Conservation (phyloP, 2,113 vertebrate species). For the Strix aluco region DNA sequence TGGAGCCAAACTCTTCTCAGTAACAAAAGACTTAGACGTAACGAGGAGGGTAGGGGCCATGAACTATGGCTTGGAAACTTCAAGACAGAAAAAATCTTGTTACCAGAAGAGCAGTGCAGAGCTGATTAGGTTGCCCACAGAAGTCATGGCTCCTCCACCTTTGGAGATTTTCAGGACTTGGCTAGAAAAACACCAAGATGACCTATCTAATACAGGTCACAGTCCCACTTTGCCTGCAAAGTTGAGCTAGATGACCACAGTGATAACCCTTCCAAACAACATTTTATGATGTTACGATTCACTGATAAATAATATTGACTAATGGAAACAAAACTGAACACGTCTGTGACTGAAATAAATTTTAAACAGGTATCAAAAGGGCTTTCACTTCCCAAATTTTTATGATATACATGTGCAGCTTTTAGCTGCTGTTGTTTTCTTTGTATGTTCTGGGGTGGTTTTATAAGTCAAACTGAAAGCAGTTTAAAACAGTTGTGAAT, state of each 20-base stretch:
- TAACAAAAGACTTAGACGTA: not conserved
- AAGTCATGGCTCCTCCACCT: not conserved
- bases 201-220: not conserved
- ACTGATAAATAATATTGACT: not conserved
- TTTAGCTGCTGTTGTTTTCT: not conserved
- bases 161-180: not conserved
- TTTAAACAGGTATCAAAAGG: not conserved
- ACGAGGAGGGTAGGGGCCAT: rapidly evolving
- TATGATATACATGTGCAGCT: not conserved
- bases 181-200: not conserved
- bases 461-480: not conserved
- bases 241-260: not conserved
- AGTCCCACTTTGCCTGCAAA: rapidly evolving
- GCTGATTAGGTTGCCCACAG: not conserved
- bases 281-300: not conserved
- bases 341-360: not conserved
- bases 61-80: not conserved
- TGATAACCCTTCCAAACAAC: not conserved
- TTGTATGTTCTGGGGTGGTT: not conserved
- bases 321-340: not conserved
- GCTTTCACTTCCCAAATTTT: not conserved
- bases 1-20: not conserved
- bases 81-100: not conserved
- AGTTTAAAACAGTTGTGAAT: not conserved
- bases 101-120: not conserved